phyloP scores from a whole-genome alignment of 2,113 vertebrate genomes.

The Gymnorhina tibicen region DNA sequence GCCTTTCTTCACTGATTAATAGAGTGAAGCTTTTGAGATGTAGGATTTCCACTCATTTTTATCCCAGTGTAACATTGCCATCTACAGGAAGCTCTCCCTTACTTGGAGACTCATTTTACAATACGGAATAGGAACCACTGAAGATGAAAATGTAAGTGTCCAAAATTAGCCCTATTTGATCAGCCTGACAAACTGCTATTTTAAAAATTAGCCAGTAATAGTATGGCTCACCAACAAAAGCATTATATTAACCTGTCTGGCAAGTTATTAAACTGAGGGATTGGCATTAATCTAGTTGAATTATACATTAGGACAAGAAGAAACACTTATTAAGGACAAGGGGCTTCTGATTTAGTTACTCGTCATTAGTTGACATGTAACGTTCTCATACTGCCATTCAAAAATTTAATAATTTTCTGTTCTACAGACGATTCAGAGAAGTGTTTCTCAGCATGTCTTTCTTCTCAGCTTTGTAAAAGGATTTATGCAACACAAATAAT shows the following conservation, averaged over 20 bases:
- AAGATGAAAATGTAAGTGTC: constrained; percentile 42
- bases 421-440: background rate
- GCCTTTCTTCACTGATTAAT: constrained; percentile 45
- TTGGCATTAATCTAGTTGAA: constrained; percentile 17
- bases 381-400: background rate
- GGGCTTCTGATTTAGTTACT: background rate
- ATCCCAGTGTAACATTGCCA: constrained; percentile 73
- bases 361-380: background rate
- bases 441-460: background rate
- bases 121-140: constrained; percentile 7
- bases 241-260: constrained; percentile 2
- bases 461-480: background rate
- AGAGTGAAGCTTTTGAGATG: background rate
- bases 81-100: constrained; percentile 63
- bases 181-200: constrained; percentile 37
- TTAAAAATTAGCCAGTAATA: constrained; percentile 46
- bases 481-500: background rate
- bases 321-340: background rate
- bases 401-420: background rate
- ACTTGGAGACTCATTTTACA: background rate
- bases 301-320: background rate
- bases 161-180: constrained; percentile 56
- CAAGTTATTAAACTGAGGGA: background rate
- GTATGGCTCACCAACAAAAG: constrained; percentile 23
- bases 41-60: background rate